phyloP scores from a whole-genome alignment of 2,113 vertebrate genomes.

The Taurulus bubalis region DNA sequence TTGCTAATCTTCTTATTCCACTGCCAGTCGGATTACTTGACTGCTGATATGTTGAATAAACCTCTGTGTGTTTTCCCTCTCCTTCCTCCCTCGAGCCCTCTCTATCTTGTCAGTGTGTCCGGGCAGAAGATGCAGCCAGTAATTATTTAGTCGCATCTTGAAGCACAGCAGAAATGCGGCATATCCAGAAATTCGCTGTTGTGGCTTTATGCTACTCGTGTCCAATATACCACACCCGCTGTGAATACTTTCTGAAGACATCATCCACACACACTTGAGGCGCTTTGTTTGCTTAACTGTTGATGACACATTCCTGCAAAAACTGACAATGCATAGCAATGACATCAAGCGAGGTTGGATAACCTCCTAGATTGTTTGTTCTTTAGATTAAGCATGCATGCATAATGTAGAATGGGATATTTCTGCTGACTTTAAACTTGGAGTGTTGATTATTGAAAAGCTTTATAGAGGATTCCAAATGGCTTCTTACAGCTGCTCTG shows the following conservation, averaged over 20 bases:
- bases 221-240: no score
- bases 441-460: conserved; percentile 37
- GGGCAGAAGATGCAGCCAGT: conserved; percentile 43
- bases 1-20: conserved; percentile 73
- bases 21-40: conserved; percentile 68
- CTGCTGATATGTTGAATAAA: conserved; percentile 69
- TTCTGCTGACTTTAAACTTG: conserved; percentile 21
- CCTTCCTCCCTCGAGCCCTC: conserved; percentile 37
- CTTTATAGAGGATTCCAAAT: neutral
- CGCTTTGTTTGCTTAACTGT: conserved; percentile 32
- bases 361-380: conserved; percentile 42
- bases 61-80: conserved; percentile 44
- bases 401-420: conserved; percentile 31
- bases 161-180: conserved; percentile 28
- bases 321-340: conserved; percentile 45
- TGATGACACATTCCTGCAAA: conserved; percentile 36
- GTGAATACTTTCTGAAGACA: conserved; percentile 51
- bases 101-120: conserved; percentile 43
- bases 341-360: conserved; percentile 8
- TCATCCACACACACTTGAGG: conserved; percentile 34
- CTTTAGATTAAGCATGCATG: conserved; percentile 15
- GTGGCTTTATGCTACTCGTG: no score
- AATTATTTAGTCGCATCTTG: conserved; percentile 74
- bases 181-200: conserved; percentile 57
- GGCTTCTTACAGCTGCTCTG: conserved; percentile 12